Evolutionary conservation across 2,113 vertebrate species (phyloP).

Genomic region (Microcebus jonahi): DNA sequence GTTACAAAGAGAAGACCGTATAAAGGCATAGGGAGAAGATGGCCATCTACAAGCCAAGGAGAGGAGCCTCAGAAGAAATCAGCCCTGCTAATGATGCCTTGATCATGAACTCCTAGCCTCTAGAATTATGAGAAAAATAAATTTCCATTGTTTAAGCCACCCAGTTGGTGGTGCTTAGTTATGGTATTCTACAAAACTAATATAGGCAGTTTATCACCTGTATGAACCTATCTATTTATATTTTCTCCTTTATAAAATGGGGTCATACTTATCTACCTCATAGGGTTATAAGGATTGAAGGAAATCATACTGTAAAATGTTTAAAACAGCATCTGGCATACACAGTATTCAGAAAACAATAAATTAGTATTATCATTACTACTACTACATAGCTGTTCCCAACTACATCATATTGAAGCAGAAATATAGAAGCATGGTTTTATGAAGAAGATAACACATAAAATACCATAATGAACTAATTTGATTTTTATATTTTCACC

Average conservation of each 20-base stretch:
- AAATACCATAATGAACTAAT: not conserved
- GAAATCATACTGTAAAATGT: not conserved
- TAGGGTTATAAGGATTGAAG: not conserved
- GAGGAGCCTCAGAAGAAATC: not conserved
- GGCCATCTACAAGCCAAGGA: not conserved
- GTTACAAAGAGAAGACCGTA: not conserved
- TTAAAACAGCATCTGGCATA: not conserved
- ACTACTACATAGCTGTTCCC: not conserved
- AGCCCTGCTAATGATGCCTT: not conserved
- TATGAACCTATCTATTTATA: not conserved
- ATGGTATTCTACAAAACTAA: not conserved
- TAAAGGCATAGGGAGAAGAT: not conserved
- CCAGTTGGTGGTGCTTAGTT: not conserved
- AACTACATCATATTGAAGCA: not conserved
- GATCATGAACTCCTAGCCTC: not conserved
- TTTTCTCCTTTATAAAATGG: not conserved
- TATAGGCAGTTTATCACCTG: not conserved
- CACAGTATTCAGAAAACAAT: not conserved
- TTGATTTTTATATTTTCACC: not conserved
- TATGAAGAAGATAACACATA: not conserved
- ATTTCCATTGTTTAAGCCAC: not conserved
- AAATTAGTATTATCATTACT: not conserved
- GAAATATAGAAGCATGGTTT: not conserved
- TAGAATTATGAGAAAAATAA: not conserved
- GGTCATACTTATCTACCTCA: not conserved